Evolutionary conservation across 2,888 invertebrate species (phyloP).

Genomic region (Netelia virgata): DNA sequence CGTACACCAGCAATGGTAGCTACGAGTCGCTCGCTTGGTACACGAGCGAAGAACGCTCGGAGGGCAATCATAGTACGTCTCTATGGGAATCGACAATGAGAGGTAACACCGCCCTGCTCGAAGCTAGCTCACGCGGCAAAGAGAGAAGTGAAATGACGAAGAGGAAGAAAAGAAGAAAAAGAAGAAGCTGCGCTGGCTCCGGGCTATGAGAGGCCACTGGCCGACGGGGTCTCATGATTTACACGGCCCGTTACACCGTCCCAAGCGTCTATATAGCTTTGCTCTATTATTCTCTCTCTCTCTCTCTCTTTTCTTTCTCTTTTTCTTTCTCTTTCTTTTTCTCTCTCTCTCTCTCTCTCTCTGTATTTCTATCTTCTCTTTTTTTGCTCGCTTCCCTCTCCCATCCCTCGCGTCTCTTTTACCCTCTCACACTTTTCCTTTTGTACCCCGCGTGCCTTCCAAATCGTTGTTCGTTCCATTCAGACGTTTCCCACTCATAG

Average conservation of each 20-base stretch:
- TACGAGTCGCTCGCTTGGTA: slow-evolving; percentile 31
- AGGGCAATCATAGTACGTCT: slow-evolving; percentile 42
- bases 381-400: slow-evolving; percentile 72
- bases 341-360: slow-evolving; percentile 43
- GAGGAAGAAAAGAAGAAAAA: slow-evolving; percentile 28
- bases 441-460: slow-evolving; percentile 71
- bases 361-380: slow-evolving; percentile 61
- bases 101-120: slow-evolving; percentile 45
- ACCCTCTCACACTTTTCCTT: too few species aligned
- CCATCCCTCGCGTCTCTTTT: too few species aligned
- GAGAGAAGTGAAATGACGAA: slow-evolving; percentile 51
- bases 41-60: slow-evolving; percentile 24
- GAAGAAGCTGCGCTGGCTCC: slow-evolving; percentile 26
- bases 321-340: slow-evolving; percentile 1
- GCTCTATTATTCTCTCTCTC: slow-evolving; percentile 50
- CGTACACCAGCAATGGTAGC: background rate
- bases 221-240: slow-evolving; percentile 80
- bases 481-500: background rate
- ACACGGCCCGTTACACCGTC: slow-evolving; percentile 81
- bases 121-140: slow-evolving; percentile 47
- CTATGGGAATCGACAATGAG: slow-evolving; percentile 69
- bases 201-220: slow-evolving; percentile 79
- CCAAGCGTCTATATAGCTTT: slow-evolving; percentile 61
- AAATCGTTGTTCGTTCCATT: slow-evolving; percentile 72
- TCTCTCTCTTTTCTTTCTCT: slow-evolving; percentile 38